Evolutionary conservation across 2,888 invertebrate species (phyloP).

Genomic region (Leptinotarsa haldemani): DNA sequence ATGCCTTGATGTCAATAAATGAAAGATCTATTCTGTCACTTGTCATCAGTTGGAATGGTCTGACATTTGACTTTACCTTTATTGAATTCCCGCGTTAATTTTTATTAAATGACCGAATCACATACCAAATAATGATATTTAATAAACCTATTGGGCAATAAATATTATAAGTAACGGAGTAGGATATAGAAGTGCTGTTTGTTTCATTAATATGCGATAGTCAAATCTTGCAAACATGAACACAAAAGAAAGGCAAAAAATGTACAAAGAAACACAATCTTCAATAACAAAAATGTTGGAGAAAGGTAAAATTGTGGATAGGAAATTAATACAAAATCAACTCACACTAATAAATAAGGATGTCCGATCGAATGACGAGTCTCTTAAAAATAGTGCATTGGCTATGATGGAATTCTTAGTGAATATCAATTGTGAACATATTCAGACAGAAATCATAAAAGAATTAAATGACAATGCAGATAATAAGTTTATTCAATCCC

Average conservation of each 20-base stretch:
- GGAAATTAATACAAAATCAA: constrained; percentile 27
- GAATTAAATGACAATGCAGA: constrained; percentile 23
- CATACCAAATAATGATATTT: neutral
- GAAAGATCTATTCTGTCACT: neutral
- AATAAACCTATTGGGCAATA: neutral
- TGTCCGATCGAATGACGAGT: constrained; percentile 27
- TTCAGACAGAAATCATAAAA: constrained; percentile 33
- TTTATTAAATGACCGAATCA: neutral
- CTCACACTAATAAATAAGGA: constrained; percentile 31
- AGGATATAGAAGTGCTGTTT: neutral
- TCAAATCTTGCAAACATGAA: constrained; percentile 27
- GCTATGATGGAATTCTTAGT: constrained; percentile 33
- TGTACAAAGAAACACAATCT: constrained; percentile 33
- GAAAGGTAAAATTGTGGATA: constrained; percentile 26
- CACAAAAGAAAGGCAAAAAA: constrained; percentile 27
- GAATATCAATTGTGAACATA: constrained; percentile 20
- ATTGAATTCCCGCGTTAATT: constrained; percentile 17
- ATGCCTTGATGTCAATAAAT: no score
- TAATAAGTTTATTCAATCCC: constrained; percentile 28
- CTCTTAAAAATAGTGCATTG: constrained; percentile 25
- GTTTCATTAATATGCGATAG: constrained; percentile 4
- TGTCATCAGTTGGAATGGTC: neutral
- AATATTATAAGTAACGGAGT: neutral
- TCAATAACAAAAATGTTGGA: constrained; percentile 28
- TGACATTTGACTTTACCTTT: neutral